Evolutionary conservation across 2,113 vertebrate species (phyloP).

Genomic region (Monarcha castaneiventris): DNA sequence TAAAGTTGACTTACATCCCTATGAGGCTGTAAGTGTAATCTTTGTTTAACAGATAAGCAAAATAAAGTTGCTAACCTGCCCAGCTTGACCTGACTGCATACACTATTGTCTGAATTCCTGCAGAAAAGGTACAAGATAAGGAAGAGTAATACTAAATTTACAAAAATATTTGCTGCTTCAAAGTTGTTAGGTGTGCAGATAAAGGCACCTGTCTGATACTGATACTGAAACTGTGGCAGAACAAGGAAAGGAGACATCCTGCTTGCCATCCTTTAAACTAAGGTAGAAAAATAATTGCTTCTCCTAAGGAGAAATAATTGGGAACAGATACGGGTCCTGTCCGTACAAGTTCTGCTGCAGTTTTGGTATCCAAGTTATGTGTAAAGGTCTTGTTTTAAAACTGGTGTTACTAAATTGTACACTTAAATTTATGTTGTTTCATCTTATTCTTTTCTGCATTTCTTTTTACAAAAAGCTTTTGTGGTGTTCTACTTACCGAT

Average conservation of each 20-base stretch:
- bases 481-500: neutral
- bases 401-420: neutral
- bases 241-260: neutral
- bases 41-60: neutral
- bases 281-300: neutral
- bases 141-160: neutral
- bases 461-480: neutral
- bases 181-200: neutral
- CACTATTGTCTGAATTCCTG: neutral
- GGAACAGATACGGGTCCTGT: fast-evolving
- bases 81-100: neutral
- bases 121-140: neutral
- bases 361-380: neutral
- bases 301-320: neutral
- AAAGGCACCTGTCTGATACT: neutral
- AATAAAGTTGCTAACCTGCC: neutral
- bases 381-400: neutral
- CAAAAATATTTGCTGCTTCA: neutral
- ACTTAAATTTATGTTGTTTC: neutral
- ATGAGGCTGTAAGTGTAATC: neutral
- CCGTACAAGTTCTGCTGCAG: neutral
- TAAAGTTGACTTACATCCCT: neutral
- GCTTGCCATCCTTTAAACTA: neutral
- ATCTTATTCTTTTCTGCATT: neutral
- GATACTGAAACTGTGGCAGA: neutral